These are phyloP conservation scores for Scolopax bukidnonensis DNA, from an alignment of 2,797 vertebrate genomes.

Conservation along the genomic window DNA sequence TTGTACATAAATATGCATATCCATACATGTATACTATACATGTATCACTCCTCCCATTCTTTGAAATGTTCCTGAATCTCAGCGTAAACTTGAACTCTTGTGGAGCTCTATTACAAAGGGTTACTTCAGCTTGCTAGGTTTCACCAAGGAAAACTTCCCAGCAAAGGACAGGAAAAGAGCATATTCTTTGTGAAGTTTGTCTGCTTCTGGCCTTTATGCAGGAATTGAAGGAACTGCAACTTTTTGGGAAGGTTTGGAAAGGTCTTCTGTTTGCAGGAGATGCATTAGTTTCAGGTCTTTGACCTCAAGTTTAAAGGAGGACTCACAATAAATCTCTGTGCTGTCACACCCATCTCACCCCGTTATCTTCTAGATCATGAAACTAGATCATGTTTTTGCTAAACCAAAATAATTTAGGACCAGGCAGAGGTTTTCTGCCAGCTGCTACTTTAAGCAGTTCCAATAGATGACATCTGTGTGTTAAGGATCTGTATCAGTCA, in stretches of 20 bases:
- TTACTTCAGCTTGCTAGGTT: neutral
- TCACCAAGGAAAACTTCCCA: neutral
- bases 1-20: neutral
- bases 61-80: neutral
- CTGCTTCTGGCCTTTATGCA: neutral
- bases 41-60: neutral
- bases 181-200: neutral
- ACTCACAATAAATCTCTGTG: neutral
- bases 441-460: neutral
- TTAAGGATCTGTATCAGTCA: neutral
- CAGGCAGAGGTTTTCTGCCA: neutral
- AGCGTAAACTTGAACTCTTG: neutral
- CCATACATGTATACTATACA: rapidly evolving
- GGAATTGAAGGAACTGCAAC: neutral
- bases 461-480: neutral
- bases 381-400: neutral
- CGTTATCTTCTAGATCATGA: neutral
- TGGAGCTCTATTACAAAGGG: neutral
- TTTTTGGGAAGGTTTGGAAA: neutral
- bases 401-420: neutral
- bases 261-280: neutral
- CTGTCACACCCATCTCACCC: neutral
- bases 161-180: neutral
- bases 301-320: neutral
- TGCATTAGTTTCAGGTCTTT: rapidly evolving